Percentiles rank a stretch among this genome's conserved stretches.
Evolutionary conservation across 2,797 vertebrate species (phyloP).

Genomic region (Octomys mimax): DNA sequence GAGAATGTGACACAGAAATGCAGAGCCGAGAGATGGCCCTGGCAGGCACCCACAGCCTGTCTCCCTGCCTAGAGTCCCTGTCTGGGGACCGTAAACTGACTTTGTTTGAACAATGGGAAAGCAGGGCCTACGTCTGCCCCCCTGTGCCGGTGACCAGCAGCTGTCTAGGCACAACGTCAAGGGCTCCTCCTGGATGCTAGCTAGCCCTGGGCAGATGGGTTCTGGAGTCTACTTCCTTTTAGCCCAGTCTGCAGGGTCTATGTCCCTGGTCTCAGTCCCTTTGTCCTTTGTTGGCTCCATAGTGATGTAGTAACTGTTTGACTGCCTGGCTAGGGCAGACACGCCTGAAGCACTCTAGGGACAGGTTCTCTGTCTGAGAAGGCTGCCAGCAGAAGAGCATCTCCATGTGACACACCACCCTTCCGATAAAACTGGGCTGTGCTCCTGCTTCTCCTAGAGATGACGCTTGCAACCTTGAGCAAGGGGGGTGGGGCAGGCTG

Average conservation of each 20-base stretch:
- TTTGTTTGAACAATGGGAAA: slow-evolving; percentile 4
- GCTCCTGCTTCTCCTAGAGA: neutral
- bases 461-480: neutral
- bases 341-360: neutral
- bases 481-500: too few species aligned
- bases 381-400: neutral
- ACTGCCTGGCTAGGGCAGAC: neutral
- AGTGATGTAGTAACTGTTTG: neutral
- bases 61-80: neutral
- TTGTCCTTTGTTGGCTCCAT: neutral
- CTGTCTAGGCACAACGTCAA: neutral
- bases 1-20: neutral
- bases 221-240: neutral
- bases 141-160: neutral
- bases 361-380: neutral
- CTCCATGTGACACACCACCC: neutral
- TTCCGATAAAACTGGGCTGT: neutral
- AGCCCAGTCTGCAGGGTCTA: neutral
- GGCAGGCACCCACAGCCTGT: neutral
- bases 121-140: neutral
- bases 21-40: neutral
- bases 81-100: neutral
- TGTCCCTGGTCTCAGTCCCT: neutral
- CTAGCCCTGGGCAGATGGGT: neutral
- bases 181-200: neutral